phyloP scores from a whole-genome alignment of 23 tunicate genomes.

The Clavelina lepadiformis region DNA sequence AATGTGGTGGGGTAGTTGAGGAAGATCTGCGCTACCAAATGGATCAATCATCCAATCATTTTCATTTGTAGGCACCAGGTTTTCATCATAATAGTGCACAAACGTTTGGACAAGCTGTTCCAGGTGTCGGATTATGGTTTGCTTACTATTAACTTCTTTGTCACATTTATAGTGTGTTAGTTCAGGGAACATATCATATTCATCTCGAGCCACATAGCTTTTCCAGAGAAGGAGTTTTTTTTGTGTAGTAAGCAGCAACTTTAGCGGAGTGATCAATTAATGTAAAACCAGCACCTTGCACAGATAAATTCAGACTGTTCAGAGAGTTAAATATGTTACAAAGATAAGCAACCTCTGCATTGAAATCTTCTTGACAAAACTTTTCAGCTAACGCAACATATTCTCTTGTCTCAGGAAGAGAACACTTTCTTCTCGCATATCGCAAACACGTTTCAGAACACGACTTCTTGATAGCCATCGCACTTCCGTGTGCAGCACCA shows the following conservation, averaged over 20 bases:
- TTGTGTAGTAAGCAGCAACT: slow-evolving; percentile 47
- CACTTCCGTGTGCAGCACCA: slow-evolving; percentile 31
- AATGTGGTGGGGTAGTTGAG: slow-evolving; percentile 23
- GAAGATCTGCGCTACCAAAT: slow-evolving; percentile 37
- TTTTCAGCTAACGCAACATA: slow-evolving; percentile 17
- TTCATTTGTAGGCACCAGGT: slow-evolving; percentile 22
- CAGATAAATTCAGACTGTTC: slow-evolving; percentile 22
- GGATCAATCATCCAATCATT: slow-evolving; percentile 26
- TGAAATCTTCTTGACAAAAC: slow-evolving; percentile 28
- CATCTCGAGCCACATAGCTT: slow-evolving; percentile 21
- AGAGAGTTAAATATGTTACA: slow-evolving; percentile 29
- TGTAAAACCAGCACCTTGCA: slow-evolving; percentile 42
- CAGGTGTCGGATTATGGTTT: slow-evolving; percentile 32
- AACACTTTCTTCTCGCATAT: slow-evolving; percentile 20
- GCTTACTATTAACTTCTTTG: slow-evolving; percentile 24
- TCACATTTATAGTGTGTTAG: slow-evolving; percentile 17
- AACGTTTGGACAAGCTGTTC: slow-evolving; percentile 40
- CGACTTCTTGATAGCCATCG: slow-evolving; percentile 20
- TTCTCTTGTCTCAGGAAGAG: slow-evolving; percentile 26
- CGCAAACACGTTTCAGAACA: slow-evolving; percentile 20
- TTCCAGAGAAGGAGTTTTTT: slow-evolving; percentile 25
- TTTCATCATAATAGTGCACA: slow-evolving; percentile 29
- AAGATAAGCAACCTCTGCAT: slow-evolving; percentile 26
- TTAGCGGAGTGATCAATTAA: slow-evolving; percentile 21
- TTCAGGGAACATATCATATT: slow-evolving; percentile 19